Base-by-base conservation (phyloP, 2,797 vertebrate genomes). In the Danionella dracula region DNA sequence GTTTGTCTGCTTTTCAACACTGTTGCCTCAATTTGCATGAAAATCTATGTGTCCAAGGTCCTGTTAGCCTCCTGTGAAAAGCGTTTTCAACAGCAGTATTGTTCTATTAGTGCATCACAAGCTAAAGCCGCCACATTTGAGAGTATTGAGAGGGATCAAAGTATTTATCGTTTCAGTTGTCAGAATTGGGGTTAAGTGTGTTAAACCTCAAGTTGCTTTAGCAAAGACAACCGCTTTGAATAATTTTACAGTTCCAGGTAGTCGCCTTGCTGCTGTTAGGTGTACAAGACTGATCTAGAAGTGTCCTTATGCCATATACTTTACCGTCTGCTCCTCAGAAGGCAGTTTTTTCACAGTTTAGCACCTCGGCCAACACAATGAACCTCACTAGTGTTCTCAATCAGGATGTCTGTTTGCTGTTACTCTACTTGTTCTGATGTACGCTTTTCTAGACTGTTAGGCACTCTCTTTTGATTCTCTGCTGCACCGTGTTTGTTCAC, bases 261-360 rank as follows among this genome's bases (percentile, higher is more conserved):
- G 62, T 34, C 50, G 31, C 50, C 40, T 55, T 48, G 34, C 53
- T 57, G 64, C 64, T 66, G 64, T 66, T 66, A 66, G 42, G 46
- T 59, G 63, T 48, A 51, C 67, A 66, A 42, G 62, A 48, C 72
- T 71, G 85, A 83, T 80, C 81, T 87, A 89, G 86, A 89, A 90
- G 88, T 88, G 87, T 83, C 84, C 86, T 90, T 90, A 88, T 79
- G 77, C 81, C 75, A 79, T 85, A 79, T 35, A 8, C 81, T 82
- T 87, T 83, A 51, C 38, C 61, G 74, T 64, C 69, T 59, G 56
- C 42, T 34, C 51, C 59, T 71, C 60, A 19, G 4, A 34, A 44
- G 11, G 34, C 77, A 37, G 66, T 73, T 78, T 70, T n/a, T 78
- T 64, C 64, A 27, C 21, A 76, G 74, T 73, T 63, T 75, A 71